Evolutionary conservation across 2,888 invertebrate genomes (phyloP).

Genomic region (Scrobipalpa costella): DNA sequence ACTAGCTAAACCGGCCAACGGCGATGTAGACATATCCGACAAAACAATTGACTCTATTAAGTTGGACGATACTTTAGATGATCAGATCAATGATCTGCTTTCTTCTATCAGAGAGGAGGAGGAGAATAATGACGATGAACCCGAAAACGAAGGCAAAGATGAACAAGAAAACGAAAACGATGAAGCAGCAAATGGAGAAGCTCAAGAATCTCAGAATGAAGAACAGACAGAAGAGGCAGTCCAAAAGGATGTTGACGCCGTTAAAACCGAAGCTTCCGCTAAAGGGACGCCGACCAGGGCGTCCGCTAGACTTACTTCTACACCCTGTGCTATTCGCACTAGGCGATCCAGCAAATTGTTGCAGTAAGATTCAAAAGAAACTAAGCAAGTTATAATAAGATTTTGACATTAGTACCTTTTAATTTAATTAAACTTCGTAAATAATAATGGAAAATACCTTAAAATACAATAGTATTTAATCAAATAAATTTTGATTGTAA

Average conservation of each 20-base stretch:
- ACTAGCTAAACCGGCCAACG: conserved; percentile 6
- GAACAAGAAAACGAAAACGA: conserved; percentile 13
- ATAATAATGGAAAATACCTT: no score
- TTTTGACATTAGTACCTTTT: neutral
- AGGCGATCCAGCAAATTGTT: conserved; percentile 57
- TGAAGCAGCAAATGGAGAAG: neutral
- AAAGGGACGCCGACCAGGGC: conserved; percentile 49
- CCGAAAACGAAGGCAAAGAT: conserved; percentile 24
- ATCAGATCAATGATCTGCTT: conserved; percentile 59
- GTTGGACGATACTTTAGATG: conserved; percentile 43
- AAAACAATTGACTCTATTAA: conserved; percentile 1
- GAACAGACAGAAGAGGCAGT: conserved; percentile 15
- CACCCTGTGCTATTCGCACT: conserved; percentile 57
- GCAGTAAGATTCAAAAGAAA: conserved; percentile 37
- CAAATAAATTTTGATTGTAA: neutral
- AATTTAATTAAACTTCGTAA: neutral
- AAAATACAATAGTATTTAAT: no score
- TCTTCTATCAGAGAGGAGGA: conserved; percentile 49
- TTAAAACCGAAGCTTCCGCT: conserved; percentile 39
- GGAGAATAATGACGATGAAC: conserved; percentile 31
- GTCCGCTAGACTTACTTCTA: conserved; percentile 49
- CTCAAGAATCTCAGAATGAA: neutral
- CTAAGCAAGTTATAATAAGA: neutral
- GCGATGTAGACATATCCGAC: conserved; percentile 25
- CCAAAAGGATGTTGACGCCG: conserved; percentile 34